Evolutionary conservation across 2,113 vertebrate genomes (phyloP).

Genomic region (Phalacrocorax pelagicus): DNA sequence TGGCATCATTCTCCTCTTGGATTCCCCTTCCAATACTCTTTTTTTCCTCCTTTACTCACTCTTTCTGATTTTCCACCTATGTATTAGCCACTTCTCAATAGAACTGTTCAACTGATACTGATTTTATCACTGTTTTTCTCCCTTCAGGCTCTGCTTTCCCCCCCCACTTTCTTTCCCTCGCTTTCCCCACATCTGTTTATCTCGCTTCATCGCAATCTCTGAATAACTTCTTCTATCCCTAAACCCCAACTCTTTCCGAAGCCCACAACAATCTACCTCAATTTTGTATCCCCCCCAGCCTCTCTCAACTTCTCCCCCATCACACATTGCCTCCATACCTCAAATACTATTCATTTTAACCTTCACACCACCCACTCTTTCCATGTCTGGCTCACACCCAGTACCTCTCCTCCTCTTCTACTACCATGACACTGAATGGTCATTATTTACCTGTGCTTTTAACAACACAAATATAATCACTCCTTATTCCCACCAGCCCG

Average conservation of each 20-base stretch:
- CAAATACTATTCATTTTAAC: neutral
- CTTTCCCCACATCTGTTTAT: neutral
- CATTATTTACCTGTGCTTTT: neutral
- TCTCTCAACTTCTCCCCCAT: neutral
- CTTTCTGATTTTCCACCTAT: neutral
- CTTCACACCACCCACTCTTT: neutral
- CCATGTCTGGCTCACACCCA: neutral
- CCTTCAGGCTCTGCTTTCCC: neutral
- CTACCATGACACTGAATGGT: neutral
- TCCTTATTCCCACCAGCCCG: neutral
- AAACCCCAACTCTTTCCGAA: neutral
- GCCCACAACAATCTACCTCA: neutral
- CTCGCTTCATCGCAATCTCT: neutral
- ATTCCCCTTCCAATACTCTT: neutral
- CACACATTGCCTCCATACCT: neutral
- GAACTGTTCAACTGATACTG: neutral
- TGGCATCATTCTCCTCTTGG: neutral
- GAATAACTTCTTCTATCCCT: neutral
- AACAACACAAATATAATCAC: neutral
- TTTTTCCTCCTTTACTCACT: neutral
- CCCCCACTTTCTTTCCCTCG: neutral
- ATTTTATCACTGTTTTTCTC: neutral
- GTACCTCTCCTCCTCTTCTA: neutral
- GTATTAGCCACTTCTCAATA: neutral
- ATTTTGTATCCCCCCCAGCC: neutral